phyloP scores from a whole-genome alignment of 2,797 vertebrate species.

The Aeoliscus strigatus region DNA sequence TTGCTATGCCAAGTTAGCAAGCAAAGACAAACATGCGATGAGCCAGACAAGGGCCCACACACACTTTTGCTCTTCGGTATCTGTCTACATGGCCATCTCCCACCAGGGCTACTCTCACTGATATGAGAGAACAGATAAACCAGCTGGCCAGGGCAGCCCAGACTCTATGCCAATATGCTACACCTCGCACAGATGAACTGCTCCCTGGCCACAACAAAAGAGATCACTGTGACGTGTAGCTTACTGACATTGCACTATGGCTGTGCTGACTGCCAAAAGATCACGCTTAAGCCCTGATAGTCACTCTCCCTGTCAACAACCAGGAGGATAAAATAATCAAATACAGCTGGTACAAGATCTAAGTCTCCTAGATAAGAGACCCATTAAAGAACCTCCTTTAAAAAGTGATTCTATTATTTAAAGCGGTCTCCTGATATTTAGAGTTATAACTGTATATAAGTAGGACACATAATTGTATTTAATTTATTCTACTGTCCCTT shows the following conservation, averaged over 20 bases:
- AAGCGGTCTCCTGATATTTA: too few species aligned
- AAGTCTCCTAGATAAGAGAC: slow-evolving; percentile 1
- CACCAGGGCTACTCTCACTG: slow-evolving; percentile 10
- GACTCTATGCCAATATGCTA: slow-evolving; percentile 43
- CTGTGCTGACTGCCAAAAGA: slow-evolving; percentile 48
- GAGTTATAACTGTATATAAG: too few species aligned
- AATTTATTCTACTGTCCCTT: too few species aligned
- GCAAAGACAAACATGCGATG: slow-evolving; percentile 44
- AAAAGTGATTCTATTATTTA: not conserved
- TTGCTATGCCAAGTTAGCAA: slow-evolving; percentile 13
- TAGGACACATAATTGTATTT: too few species aligned
- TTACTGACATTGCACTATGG: slow-evolving; percentile 41
- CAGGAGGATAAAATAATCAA: slow-evolving; percentile 56
- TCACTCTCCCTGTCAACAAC: slow-evolving; percentile 48
- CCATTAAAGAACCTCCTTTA: not conserved
- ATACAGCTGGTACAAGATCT: slow-evolving; percentile 18
- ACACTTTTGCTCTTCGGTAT: slow-evolving; percentile 37
- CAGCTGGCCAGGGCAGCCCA: slow-evolving; percentile 31
- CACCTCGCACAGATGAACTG: slow-evolving; percentile 53
- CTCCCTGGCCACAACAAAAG: slow-evolving; percentile 51
- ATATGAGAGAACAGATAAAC: slow-evolving; percentile 22
- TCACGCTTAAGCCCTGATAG: slow-evolving; percentile 49
- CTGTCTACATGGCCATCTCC: slow-evolving; percentile 35
- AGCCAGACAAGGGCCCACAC: slow-evolving; percentile 21
- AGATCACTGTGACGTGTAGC: slow-evolving; percentile 50